Base-by-base conservation (phyloP, 2,113 vertebrate species). In the Trematocara variabile region DNA sequence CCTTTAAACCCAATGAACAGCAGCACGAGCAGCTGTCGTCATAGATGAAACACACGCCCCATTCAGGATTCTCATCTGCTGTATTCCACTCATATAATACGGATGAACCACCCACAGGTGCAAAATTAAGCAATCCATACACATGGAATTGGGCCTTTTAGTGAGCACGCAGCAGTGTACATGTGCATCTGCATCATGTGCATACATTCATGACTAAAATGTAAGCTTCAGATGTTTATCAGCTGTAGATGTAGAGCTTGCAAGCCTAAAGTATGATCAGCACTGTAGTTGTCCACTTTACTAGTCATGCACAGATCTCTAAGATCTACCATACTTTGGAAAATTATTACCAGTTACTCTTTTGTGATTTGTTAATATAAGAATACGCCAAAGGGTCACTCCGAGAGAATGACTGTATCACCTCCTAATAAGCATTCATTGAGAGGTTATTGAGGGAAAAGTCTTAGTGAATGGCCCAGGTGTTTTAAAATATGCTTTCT, bases 221-320 rank as follows among this genome's bases (percentile, higher is more conserved):
- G 80, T n/a, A 50, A 10, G 28, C 13, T 34, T 60, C 87, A 90
- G 90, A 85, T 92, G 85, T 34, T 53, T 48, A 37, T 0, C 8
- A 68, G 53, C 63, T 80, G 68, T 80, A 88, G 73, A 86, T 86
- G 73, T 16, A 6, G 8, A 22, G 33, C 18, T 30, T 30, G 0
- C 5, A 48, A 37, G 14, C 34, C n/a, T 33, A 73, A 48, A 1
- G 68, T 48, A 30, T 30, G 14, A 28, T 18, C 8, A 11, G 16
- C n/a, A 5, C 25, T 78, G 10, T 3, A n/a, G 53, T 39, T 52
- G 30, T 1, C 20, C 44, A 53, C 55, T 12, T 39, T 60, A 33
- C 56, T 10, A 13, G 41, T 73, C 41, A 50, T 37, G n/a, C 14
- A 34, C 25, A 20, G 30, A 28, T n/a, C 58, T 34, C 3, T 34